Evolutionary conservation across 2,888 invertebrate genomes (phyloP), one percentile per base, ranked within the genome.

Genomic region (Perdita meconis): DNA sequence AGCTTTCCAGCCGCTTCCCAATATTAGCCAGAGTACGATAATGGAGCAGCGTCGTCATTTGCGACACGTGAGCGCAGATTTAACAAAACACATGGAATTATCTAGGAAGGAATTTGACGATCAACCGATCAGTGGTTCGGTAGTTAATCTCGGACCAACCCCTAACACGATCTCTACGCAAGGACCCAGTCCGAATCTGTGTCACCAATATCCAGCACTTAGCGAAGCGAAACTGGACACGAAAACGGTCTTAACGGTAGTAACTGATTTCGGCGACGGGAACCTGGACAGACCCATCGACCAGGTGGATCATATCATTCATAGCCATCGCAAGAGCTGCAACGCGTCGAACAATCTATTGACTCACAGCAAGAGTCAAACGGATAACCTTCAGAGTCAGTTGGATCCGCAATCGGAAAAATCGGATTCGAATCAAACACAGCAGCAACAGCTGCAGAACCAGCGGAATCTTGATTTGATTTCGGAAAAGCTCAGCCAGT

Each of bases 31-130:
- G 61, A 92, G 86, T 60, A 90, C 91, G 1, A 91, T 92, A 50
- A 90, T 92, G 89, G 92, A 92, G 57, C 92, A 92, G 55, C 89
- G 92, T 5, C 87, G 92, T 47, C 92, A 92, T 66, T 66, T 92
- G 19, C 89, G 92, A 12, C 92, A 92, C 78, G 92, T 92, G 0
- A 92, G 92, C 40, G 92, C 92, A 0, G 92, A 92, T 79, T 81
- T 92, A 0, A 92, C 92, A 0, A 92, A 92, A 56, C 92, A 92
- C 65, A 90, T 91, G 88, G 92, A 92, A 64, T 81, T 92, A 4
- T 81, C 89, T 0, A 85, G 91, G 6, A 92, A 92, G 61, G 92
- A 92, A 59, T 92, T 92, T 60, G 92, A 92, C 1, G 92, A 92
- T 57, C 91, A 91, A 63, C 90, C 91, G 0, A 85, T 90, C 22